phyloP scores from a whole-genome alignment of 2,888 invertebrate species.

The Eristalinus aeneus region DNA sequence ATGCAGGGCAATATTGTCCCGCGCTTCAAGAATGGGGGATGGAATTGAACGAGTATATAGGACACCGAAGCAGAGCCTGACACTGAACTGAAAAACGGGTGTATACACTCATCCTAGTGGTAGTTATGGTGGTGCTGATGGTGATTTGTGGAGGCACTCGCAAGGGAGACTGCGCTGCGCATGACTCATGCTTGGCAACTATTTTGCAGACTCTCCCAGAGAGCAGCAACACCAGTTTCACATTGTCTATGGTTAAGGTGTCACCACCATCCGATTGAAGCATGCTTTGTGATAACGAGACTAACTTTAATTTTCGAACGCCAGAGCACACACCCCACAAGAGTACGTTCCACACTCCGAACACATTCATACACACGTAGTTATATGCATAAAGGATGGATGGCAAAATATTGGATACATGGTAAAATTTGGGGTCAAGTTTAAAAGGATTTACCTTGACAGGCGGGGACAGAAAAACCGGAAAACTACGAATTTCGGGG shows the following conservation, averaged over 20 bases:
- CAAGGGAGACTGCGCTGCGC: slow-evolving; percentile 27
- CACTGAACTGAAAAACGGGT: slow-evolving; percentile 53
- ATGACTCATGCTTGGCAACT: slow-evolving; percentile 19
- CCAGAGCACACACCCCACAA: neutral
- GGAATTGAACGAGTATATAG: slow-evolving; percentile 49
- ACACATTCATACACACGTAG: neutral
- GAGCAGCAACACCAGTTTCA: slow-evolving; percentile 22
- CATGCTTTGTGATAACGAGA: neutral
- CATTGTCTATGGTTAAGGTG: slow-evolving; percentile 52
- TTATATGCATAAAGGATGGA: neutral
- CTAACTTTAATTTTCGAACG: neutral
- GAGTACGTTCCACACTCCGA: neutral
- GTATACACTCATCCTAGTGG: neutral
- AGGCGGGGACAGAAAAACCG: neutral
- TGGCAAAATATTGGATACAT: slow-evolving; percentile 30
- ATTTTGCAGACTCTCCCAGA: neutral
- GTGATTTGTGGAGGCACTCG: slow-evolving; percentile 16
- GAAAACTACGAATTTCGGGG: neutral
- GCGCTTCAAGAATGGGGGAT: slow-evolving; percentile 5
- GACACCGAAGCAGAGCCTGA: slow-evolving; percentile 44
- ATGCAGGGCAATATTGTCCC: slow-evolving; percentile 50
- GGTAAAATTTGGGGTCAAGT: slow-evolving; percentile 65
- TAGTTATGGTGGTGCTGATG: neutral
- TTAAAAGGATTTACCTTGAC: slow-evolving; percentile 59
- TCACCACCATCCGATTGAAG: neutral